phyloP scores from a whole-genome alignment of 2,888 invertebrate species.

The Julus scanicus region DNA sequence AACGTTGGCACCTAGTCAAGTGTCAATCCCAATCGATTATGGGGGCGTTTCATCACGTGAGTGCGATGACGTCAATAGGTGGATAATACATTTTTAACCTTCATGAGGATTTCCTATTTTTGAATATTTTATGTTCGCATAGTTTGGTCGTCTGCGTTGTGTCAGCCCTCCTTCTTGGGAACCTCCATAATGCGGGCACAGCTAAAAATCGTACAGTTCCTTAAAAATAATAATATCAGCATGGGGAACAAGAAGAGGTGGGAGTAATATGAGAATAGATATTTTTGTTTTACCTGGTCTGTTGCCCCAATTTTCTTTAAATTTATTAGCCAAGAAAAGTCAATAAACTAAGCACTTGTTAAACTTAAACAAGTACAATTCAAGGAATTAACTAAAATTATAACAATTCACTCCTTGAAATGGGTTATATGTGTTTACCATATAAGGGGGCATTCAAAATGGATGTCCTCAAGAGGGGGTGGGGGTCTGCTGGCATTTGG shows the following conservation, averaged over 20 bases:
- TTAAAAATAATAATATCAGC: neutral
- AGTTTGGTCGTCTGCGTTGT: neutral
- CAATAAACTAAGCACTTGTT: too few relatives aligned
- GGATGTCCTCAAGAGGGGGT: too few relatives aligned
- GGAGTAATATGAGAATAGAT: neutral
- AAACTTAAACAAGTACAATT: too few relatives aligned
- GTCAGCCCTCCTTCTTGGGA: neutral
- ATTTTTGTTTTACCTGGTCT: neutral
- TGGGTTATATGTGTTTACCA: too few relatives aligned
- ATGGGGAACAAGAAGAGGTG: neutral
- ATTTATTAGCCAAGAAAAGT: neutral
- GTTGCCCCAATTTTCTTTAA: neutral
- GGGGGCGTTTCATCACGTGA: neutral
- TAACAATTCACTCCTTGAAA: too few relatives aligned
- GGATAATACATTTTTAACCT: slow-evolving; percentile 27
- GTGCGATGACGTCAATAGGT: neutral
- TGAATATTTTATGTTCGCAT: neutral
- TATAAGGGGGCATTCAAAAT: too few relatives aligned
- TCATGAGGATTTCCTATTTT: slow-evolving; percentile 33
- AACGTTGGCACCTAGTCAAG: slow-evolving; percentile 24
- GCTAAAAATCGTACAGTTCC: neutral
- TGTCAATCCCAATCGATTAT: neutral
- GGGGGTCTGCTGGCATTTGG: too few relatives aligned
- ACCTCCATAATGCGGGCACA: slow-evolving; percentile 16
- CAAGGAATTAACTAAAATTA: too few relatives aligned